Evolutionary conservation across 1,140 invertebrate genomes (phyloP).

Genomic region (Myzus persicae): DNA sequence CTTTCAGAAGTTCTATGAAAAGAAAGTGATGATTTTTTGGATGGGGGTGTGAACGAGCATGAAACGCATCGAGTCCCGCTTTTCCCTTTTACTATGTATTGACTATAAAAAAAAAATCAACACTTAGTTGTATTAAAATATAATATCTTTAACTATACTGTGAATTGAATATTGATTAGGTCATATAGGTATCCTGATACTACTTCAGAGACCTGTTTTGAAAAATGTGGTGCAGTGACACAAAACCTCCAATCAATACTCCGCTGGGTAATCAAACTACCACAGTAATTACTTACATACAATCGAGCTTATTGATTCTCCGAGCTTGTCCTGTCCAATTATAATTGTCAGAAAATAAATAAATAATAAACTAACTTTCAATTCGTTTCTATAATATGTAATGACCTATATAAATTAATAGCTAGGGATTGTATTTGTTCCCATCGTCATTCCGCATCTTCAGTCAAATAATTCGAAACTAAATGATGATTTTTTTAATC

Average conservation of each 20-base stretch:
- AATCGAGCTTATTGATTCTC: background rate
- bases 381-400: too few species aligned
- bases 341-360: too few species aligned
- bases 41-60: too few species aligned
- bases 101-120: background rate
- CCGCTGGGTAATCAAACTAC: background rate
- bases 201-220: background rate
- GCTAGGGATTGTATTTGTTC: too few species aligned
- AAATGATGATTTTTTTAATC: too few species aligned
- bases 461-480: too few species aligned
- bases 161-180: background rate
- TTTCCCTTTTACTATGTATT: background rate
- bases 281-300: background rate
- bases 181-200: background rate
- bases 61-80: background rate
- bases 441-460: too few species aligned
- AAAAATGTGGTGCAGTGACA: background rate
- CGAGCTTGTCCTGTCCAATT: background rate
- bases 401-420: too few species aligned
- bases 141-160: background rate
- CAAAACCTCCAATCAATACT: too few species aligned
- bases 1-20: background rate
- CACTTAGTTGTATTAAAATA: background rate
- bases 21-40: background rate
- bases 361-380: too few species aligned